These are phyloP conservation scores for Candoia aspera DNA, from an alignment of 2,113 vertebrate species.

Conservation along the genomic window DNA sequence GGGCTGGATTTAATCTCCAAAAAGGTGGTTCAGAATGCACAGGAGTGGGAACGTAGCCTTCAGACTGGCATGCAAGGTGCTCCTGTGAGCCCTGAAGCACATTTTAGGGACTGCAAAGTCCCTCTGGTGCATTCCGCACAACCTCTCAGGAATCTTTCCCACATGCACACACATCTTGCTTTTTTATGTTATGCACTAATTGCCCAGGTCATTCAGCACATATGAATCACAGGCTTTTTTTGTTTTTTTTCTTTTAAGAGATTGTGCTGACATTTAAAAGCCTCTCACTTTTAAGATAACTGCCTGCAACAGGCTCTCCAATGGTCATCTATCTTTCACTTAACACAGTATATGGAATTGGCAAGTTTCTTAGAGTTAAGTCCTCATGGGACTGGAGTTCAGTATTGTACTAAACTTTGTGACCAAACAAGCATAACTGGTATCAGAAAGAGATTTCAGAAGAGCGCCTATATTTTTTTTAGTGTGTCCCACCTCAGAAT, in stretches of 20 bases:
- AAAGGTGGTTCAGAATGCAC: neutral
- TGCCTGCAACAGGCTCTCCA: neutral
- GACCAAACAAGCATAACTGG: neutral
- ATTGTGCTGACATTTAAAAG: neutral
- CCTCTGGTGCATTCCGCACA: neutral
- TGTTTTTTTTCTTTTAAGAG: neutral
- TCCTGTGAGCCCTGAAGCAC: neutral
- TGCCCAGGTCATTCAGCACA: neutral
- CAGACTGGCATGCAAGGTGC: neutral
- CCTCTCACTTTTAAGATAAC: neutral
- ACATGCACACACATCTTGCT: neutral
- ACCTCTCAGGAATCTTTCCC: neutral
- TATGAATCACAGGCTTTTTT: too few species aligned
- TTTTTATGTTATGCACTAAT: neutral
- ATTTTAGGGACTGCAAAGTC: neutral
- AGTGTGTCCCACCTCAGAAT: neutral
- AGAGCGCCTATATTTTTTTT: neutral
- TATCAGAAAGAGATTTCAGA: neutral
- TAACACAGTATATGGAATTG: neutral
- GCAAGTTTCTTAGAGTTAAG: neutral
- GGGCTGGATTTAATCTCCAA: neutral
- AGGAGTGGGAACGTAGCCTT: neutral
- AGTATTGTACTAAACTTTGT: neutral
- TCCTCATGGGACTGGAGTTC: neutral
- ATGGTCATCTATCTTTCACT: neutral